Evolutionary conservation across 2,113 vertebrate species (phyloP).

Genomic region (Craseonycteris thonglongyai): DNA sequence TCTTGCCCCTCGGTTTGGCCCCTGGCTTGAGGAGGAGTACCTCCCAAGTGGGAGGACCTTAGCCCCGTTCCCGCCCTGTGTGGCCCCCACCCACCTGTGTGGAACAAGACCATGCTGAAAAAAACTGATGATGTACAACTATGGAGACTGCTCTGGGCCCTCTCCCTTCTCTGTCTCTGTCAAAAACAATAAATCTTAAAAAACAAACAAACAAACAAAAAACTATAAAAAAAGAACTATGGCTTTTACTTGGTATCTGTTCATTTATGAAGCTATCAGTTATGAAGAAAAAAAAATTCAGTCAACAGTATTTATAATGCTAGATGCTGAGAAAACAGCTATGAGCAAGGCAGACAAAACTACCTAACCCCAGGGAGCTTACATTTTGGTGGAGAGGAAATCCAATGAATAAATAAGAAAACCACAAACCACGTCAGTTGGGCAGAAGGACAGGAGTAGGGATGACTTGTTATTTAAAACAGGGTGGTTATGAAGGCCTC

Average conservation of each 20-base stretch:
- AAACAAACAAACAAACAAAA: slow-evolving; percentile 24
- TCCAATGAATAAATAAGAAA: not conserved
- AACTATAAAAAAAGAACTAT: not conserved
- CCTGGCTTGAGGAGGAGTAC: too few relatives aligned
- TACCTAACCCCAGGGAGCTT: not conserved
- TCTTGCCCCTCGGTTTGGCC: too few relatives aligned
- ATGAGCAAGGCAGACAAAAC: not conserved
- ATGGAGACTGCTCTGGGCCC: too few relatives aligned
- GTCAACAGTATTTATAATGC: not conserved
- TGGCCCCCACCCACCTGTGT: too few relatives aligned
- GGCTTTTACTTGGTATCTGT: not conserved
- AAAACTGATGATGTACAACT: too few relatives aligned
- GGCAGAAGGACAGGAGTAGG: not conserved
- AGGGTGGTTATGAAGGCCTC: not conserved
- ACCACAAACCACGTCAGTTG: not conserved
- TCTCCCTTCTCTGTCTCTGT: too few relatives aligned
- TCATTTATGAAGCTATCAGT: not conserved
- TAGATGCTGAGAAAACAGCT: not conserved
- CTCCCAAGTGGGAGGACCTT: too few relatives aligned
- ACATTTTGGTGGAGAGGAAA: not conserved
- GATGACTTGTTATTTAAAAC: not conserved
- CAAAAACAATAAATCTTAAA: slow-evolving; percentile 20
- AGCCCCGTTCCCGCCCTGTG: too few relatives aligned
- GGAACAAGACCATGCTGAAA: too few relatives aligned
- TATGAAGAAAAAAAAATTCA: not conserved